Evolutionary conservation across 2,888 invertebrate genomes (phyloP), one percentile per base, ranked within the genome.

Genomic region (Limnephilus marmoratus): DNA sequence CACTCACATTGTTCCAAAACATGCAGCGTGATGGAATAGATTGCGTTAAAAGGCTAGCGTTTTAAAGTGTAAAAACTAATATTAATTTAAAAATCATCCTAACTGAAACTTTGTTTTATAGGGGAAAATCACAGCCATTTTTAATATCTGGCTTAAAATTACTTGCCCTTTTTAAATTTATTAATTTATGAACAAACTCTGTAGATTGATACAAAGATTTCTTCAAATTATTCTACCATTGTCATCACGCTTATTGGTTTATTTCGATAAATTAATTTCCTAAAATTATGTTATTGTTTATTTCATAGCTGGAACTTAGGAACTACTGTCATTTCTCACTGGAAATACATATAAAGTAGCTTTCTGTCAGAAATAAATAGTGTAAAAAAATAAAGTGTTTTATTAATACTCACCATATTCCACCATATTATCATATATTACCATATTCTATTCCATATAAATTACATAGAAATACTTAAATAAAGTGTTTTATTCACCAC

Each of bases 351-450:
- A 87, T 87, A 45, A 45, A 12, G 86, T 87, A 87, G 86, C 53
- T 87, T 87, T 86, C 86, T 86, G 86, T 86, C 49, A 13, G 49
- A 86, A 86, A 86, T 86, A 86, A 86, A 86, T 86, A 86, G 86
- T 53, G 5, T n/a, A 45, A 86, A 86, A 86, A 86, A 13, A 34
- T 37, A 82, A 82, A 12, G 29, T 82, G 31, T 82, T 82, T 82
- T 82, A 31, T 82, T 29, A 68, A 68, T 68, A 7, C 68, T 68
- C 18, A 68, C 68, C 24, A 24, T 5, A 31, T 31, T 31, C 31
- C 31, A 31, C 31, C 31, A 31, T 31, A 31, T 31, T 31, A 31
- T 31, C 31, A 31, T 31, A 31, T 31, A 31, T 31, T 31, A 31
- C 31, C 31, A 31, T n/a, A n/a, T n/a, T 31, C 31, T 2, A 31